These are phyloP conservation scores for Atopsyche davidsoni DNA, from an alignment of 1,140 invertebrate species.

Conservation along the genomic window DNA sequence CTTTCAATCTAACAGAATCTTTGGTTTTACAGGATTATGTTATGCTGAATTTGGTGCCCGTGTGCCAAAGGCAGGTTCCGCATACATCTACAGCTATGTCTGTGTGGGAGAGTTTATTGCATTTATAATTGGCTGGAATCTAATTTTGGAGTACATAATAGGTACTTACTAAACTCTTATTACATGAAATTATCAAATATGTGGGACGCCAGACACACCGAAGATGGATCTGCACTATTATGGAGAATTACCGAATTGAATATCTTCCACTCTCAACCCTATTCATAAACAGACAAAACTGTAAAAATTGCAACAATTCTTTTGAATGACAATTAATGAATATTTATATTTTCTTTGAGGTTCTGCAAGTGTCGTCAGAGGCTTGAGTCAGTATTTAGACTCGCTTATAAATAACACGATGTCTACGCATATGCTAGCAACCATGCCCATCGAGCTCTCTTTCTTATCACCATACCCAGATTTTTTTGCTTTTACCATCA, in stretches of 20 bases:
- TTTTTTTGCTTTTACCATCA: conserved; percentile 57
- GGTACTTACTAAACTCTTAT: conserved; percentile 57
- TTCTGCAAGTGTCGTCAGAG: conserved; percentile 77
- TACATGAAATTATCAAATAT: too few relatives aligned
- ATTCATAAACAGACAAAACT: too few relatives aligned
- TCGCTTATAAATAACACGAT: conserved; percentile 49
- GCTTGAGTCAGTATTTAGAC: conserved; percentile 73
- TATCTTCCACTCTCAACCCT: too few relatives aligned
- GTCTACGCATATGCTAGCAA: conserved; percentile 54
- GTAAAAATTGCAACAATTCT: too few relatives aligned
- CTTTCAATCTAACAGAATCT: too few relatives aligned
- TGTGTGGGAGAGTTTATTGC: conserved; percentile 78
- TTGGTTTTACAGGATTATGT: conserved; percentile 64
- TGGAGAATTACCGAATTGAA: too few relatives aligned
- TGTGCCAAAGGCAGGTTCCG: conserved; percentile 81
- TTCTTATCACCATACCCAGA: conserved; percentile 66
- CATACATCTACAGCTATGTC: conserved; percentile 86
- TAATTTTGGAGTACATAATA: conserved; percentile 86
- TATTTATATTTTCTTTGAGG: conserved; percentile 42
- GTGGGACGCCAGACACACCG: too few relatives aligned
- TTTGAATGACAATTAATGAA: not conserved
- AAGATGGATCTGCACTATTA: too few relatives aligned
- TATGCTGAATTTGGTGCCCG: conserved; percentile 87
- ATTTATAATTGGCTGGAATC: conserved; percentile 82
- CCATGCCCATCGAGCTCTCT: conserved; percentile 66